A percentile compares a stretch with the other conserved stretches of the same genome.
Evolutionary conservation across 1,140 invertebrate species (phyloP).

Genomic region (Dysdera silvatica): DNA sequence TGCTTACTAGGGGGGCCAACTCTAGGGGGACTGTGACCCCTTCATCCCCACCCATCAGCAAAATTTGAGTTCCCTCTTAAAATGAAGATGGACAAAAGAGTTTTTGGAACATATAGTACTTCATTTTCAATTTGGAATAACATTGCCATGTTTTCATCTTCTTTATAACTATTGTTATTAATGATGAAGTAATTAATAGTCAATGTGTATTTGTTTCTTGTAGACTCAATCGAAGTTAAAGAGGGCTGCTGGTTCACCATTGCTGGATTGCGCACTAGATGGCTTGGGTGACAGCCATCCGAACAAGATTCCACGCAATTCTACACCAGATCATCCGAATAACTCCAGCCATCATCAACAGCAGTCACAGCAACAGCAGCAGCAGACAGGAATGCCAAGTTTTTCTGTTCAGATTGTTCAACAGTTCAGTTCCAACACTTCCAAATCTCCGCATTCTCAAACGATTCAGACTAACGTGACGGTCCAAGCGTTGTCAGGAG

Average conservation of each 20-base stretch:
- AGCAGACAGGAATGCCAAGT: constrained; percentile 39
- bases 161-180: no score
- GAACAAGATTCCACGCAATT: constrained; percentile 5
- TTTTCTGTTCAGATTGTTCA: constrained; percentile 84
- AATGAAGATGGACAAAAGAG: no score
- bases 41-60: no score
- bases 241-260: constrained; percentile 2
- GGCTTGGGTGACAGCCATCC: background rate
- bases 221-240: constrained; percentile 12
- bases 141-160: no score
- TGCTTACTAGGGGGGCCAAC: no score
- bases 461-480: constrained; percentile 86
- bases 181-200: no score
- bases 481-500: constrained; percentile 63
- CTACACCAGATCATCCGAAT: background rate
- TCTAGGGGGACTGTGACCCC: no score
- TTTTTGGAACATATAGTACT: no score
- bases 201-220: constrained; percentile 9
- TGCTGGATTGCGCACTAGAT: constrained; percentile 8
- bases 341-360: background rate
- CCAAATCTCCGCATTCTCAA: constrained; percentile 62
- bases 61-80: no score
- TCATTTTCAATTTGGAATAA: no score
- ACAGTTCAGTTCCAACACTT: constrained; percentile 72
- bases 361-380: constrained; percentile 42